Conservation (phyloP, 1,140 invertebrate genomes). For the Drosophila grimshawi region DNA sequence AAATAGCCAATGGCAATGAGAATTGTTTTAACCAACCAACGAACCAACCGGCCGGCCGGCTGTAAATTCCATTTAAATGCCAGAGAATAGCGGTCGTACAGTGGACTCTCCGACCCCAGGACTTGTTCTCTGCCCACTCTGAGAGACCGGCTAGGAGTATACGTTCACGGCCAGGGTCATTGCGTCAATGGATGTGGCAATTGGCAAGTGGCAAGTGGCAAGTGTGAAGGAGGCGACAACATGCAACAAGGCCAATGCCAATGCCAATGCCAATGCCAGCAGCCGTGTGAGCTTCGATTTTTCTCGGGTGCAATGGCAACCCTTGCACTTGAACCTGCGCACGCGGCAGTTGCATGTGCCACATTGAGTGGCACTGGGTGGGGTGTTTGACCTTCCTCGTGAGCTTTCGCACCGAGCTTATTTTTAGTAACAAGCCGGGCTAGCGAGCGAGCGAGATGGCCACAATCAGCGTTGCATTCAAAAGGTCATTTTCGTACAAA, state of each 20-base stretch:
- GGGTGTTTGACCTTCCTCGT: conserved; percentile 71
- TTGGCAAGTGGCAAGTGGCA: not conserved
- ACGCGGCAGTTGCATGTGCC: conserved; percentile 75
- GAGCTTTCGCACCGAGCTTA: conserved; percentile 72
- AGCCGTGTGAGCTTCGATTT: conserved; percentile 38
- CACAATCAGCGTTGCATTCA: conserved; percentile 39
- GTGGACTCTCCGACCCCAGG: not conserved
- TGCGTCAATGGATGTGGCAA: conserved; percentile 53
- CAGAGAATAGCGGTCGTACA: not conserved
- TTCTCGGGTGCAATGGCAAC: conserved; percentile 59
- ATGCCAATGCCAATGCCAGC: not conserved
- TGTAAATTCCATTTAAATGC: conserved; percentile 9
- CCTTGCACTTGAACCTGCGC: conserved; percentile 82
- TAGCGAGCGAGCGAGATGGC: not conserved
- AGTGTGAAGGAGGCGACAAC: not conserved
- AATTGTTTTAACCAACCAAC: conserved; percentile 23
- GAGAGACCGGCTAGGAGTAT: not conserved
- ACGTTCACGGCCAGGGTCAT: conserved; percentile 49
- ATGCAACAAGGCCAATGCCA: conserved; percentile 34
- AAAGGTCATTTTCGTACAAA: conserved; percentile 68
- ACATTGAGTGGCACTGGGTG: conserved; percentile 35
- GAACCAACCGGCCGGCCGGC: conserved; percentile 32
- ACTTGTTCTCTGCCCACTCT: not conserved
- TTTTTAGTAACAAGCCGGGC: conserved; percentile 64
- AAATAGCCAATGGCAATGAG: conserved; percentile 43